These are phyloP conservation scores for Cantharis flavilabris DNA, from an alignment of 2,888 invertebrate genomes.

Conservation along the genomic window DNA sequence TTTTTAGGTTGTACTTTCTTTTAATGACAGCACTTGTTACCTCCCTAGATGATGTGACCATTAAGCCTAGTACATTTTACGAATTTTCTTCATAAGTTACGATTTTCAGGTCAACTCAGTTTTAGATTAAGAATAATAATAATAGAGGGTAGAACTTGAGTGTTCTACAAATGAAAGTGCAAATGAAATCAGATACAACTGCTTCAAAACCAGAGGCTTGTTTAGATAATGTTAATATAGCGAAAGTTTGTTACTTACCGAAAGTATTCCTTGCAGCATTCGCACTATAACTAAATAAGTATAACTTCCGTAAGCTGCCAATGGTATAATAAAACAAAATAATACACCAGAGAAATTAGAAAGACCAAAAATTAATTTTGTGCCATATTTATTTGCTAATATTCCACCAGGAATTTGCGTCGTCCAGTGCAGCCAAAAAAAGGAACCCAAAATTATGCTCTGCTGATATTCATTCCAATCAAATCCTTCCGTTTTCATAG, in stretches of 20 bases:
- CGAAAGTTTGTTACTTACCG: constrained; percentile 58
- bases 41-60: no score
- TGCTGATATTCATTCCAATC: constrained; percentile 70
- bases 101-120: no score
- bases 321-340: constrained; percentile 68
- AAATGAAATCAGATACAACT: no score
- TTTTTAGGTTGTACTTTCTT: no score
- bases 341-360: constrained; percentile 67
- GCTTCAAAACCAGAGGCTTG: no score
- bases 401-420: constrained; percentile 75
- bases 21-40: no score
- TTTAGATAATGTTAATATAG: no score
- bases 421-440: constrained; percentile 74
- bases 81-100: no score
- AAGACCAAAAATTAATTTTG: constrained; percentile 71
- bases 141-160: no score
- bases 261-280: constrained; percentile 69
- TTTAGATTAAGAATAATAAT: no score
- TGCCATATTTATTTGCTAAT: constrained; percentile 70
- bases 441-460: constrained; percentile 67
- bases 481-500: constrained; percentile 41
- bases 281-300: constrained; percentile 63
- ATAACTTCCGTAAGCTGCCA: constrained; percentile 63
- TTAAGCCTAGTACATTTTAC: no score
- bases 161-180: no score